Percentiles rank a stretch among this genome's conserved stretches.
Conservation (phyloP, 2,888 invertebrate genomes). For the Caenorhabditis becei region DNA sequence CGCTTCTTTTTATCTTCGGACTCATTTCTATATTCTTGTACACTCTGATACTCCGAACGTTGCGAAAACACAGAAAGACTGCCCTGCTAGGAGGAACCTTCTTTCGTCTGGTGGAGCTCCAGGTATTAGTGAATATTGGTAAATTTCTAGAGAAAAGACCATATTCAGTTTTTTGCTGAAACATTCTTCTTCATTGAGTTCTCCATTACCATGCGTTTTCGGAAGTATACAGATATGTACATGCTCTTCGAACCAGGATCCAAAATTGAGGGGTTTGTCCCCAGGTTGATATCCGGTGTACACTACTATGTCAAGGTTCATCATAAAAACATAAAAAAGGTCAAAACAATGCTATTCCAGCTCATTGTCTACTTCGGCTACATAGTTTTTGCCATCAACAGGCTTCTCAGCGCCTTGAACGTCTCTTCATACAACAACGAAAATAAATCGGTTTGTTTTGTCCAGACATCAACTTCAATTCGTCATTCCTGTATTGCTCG, state of each 20-base stretch:
- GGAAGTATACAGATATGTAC: constrained; percentile 47
- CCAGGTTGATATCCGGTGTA: constrained; percentile 30
- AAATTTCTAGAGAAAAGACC: background rate
- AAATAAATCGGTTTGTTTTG: constrained; percentile 36
- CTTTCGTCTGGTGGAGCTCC: constrained; percentile 43
- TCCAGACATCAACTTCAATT: background rate
- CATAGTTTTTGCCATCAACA: constrained; percentile 36
- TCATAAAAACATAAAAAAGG: too few species aligned
- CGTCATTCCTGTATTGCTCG: too few species aligned
- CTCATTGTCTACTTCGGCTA: constrained; percentile 49
- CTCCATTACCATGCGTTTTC: constrained; percentile 39
- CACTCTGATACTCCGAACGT: constrained; percentile 28
- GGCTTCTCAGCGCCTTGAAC: constrained; percentile 31
- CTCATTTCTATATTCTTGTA: constrained; percentile 45
- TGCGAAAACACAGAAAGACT: constrained; percentile 39
- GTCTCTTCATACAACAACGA: constrained; percentile 42
- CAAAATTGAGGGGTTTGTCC: constrained; percentile 14
- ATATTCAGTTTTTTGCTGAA: constrained; percentile 43
- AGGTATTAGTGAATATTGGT: background rate
- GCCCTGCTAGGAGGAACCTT: constrained; percentile 42
- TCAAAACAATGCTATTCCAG: constrained; percentile 18
- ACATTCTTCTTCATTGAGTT: constrained; percentile 47
- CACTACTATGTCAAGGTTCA: constrained; percentile 47
- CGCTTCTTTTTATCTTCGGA: constrained; percentile 45
- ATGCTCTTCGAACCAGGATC: constrained; percentile 33